phyloP scores from a whole-genome alignment of 1,140 invertebrate genomes.

The Hycleus phaleratus region DNA sequence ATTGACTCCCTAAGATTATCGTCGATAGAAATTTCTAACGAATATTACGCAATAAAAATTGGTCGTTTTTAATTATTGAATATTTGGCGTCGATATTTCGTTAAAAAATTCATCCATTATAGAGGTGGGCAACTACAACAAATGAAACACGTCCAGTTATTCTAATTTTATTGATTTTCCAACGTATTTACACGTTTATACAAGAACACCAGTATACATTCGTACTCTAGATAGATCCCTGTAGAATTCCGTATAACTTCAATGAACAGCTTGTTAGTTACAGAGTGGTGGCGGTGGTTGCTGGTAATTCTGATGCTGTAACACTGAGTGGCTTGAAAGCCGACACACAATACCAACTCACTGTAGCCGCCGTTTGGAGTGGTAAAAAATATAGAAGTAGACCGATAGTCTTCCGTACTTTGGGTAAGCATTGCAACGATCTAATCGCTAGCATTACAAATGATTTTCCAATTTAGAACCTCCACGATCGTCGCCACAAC shows the following conservation, averaged over 20 bases:
- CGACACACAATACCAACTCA: slow-evolving; percentile 79
- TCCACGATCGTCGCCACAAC: slow-evolving; percentile 61
- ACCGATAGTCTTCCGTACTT: slow-evolving; percentile 77
- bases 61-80: no score
- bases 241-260: slow-evolving; percentile 22
- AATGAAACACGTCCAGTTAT: no score
- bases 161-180: no score
- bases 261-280: slow-evolving; percentile 61
- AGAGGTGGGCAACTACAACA: no score
- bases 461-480: slow-evolving; percentile 47
- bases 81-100: no score
- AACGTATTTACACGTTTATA: no score
- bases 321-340: slow-evolving; percentile 68
- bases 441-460: not conserved
- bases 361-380: slow-evolving; percentile 68
- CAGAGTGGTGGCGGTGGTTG: slow-evolving; percentile 80
- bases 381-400: slow-evolving; percentile 72
- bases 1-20: no score
- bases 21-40: no score
- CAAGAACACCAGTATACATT: no score
- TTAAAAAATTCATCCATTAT: no score
- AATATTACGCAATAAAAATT: no score
- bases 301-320: slow-evolving; percentile 75
- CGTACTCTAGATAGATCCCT: not conserved
- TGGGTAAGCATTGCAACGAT: slow-evolving; percentile 53